These are phyloP conservation scores for Agapornis canus DNA, from an alignment of 2,797 vertebrate species.

Conservation along the genomic window DNA sequence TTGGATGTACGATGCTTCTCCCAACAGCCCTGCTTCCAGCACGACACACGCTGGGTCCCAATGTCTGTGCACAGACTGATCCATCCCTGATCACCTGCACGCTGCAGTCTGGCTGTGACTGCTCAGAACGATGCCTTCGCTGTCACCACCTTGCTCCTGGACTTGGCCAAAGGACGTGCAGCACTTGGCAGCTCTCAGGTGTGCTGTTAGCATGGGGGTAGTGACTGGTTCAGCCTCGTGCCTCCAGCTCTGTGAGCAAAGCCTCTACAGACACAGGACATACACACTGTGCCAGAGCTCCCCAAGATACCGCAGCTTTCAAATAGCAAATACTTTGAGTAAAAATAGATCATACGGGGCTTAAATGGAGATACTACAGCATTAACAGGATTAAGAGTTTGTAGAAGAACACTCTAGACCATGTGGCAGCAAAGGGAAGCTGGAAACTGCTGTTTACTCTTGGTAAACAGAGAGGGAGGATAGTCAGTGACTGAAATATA, in stretches of 20 bases:
- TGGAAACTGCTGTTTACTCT: not conserved
- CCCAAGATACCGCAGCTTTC: not conserved
- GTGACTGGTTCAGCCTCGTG: not conserved
- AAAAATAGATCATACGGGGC: not conserved
- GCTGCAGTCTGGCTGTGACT: not conserved
- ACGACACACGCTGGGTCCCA: not conserved
- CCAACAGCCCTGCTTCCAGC: not conserved
- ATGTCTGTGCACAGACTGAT: not conserved
- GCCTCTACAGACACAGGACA: not conserved
- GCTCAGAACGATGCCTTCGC: not conserved
- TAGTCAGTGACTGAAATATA: not conserved
- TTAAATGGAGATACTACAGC: conserved; percentile 18
- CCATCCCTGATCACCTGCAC: not conserved
- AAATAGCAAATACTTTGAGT: not conserved
- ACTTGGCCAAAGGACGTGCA: not conserved
- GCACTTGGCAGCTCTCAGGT: not conserved
- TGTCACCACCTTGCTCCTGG: not conserved
- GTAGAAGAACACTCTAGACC: not conserved
- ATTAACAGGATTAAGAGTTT: conserved; percentile 8
- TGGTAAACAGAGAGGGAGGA: not conserved
- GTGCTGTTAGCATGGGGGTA: not conserved
- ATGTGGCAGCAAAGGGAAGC: not conserved
- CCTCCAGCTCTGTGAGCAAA: not conserved
- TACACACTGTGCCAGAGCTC: not conserved
- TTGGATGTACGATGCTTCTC: not conserved